Conservation (phyloP, 2,113 vertebrate genomes). For the Sylvietta virens region DNA sequence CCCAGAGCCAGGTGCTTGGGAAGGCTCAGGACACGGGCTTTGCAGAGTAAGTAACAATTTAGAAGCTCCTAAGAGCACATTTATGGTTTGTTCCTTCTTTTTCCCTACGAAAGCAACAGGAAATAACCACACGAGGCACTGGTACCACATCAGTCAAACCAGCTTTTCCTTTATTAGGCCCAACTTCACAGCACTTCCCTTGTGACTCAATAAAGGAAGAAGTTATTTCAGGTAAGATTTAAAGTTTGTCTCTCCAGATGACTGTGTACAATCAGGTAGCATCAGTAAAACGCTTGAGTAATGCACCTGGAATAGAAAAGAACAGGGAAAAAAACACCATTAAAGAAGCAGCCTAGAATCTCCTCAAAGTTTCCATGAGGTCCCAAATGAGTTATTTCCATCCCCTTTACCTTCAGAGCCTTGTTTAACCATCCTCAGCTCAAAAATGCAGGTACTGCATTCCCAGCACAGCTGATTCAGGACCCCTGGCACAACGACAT, state of each 20-base stretch:
- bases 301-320: slow-evolving; percentile 59
- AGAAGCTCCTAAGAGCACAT: neutral
- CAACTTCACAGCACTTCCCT: slow-evolving; percentile 43
- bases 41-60: neutral
- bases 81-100: neutral
- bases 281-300: slow-evolving; percentile 8
- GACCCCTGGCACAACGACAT: neutral
- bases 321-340: neutral
- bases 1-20: neutral
- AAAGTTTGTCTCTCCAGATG: slow-evolving; percentile 62
- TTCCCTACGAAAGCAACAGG: neutral
- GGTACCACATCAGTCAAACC: slow-evolving; percentile 42
- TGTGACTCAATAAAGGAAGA: slow-evolving; percentile 72
- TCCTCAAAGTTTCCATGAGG: neutral
- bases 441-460: neutral
- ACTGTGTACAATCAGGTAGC: slow-evolving; percentile 57
- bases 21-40: accelerated
- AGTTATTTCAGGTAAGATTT: slow-evolving; percentile 60
- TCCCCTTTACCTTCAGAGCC: neutral
- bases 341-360: neutral
- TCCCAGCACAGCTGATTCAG: neutral
- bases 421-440: neutral
- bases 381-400: neutral
- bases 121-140: neutral
- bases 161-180: slow-evolving; percentile 76